Evolutionary conservation across 1,140 invertebrate species (phyloP), one percentile per base, ranked within the genome.

Genomic region (Palaemon carinicauda): DNA sequence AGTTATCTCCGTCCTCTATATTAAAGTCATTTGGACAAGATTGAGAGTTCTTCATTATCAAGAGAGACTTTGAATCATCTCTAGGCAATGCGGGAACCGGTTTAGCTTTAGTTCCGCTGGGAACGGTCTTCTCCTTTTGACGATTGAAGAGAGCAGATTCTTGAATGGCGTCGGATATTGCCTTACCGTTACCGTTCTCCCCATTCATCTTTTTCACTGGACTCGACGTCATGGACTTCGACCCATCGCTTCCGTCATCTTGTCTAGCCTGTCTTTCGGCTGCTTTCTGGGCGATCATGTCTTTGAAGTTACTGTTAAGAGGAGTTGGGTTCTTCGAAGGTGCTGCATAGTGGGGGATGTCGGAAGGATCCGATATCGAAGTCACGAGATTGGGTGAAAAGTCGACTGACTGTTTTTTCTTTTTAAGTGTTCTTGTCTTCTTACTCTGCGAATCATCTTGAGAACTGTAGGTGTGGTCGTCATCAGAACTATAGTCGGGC

Each of bases 11-110:
- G 91, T 96, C 96, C 17, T 90, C 90, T 90, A 93, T 17, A 41
- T 71, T 73, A 86, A 96, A 94, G 90, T 96, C 95, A 91, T 96
- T 96, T 17, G 96, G 96, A 91, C 95, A 96, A 4, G 96, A 96
- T 90, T 96, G 95, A 5, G 96, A 96, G 75, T 94, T 95, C 91
- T 96, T 97, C 29, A 97, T 92, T 90, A 95, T 94, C 71, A 95
- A 73, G 15, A 71, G 74, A 33, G 69, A 71, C 52, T 81, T 88
- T 51, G 82, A 81, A 53, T 88, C 82, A 7, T 85, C 82, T 24
- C 79, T 81, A n/a, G 41, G 87, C 31, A 74, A n/a, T 27, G 27
- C 21, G 17, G 60, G 27, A 69, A 54, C 78, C 19, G 81, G 82
- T 74, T 78, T 82, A 27, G 33, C 60, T 52, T 60, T 74, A 1